Evolutionary conservation across 1,140 invertebrate genomes (phyloP).

Genomic region (Drosophila guanche): DNA sequence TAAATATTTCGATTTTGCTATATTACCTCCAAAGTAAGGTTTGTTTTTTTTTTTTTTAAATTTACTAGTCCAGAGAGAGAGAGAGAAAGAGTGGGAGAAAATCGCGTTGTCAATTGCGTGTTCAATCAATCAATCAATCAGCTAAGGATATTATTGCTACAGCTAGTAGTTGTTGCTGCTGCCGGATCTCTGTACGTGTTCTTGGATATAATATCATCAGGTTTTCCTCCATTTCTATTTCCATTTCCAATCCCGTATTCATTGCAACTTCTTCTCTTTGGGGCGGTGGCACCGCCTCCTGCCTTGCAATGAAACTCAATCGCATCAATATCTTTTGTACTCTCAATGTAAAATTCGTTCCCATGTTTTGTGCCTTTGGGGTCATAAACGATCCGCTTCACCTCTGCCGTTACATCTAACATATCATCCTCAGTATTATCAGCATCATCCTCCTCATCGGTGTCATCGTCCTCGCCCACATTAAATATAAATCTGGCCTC

Average conservation of each 20-base stretch:
- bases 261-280: slow-evolving; percentile 31
- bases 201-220: slow-evolving; percentile 24
- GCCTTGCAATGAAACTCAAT: slow-evolving; percentile 68
- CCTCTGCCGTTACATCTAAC: slow-evolving; percentile 18
- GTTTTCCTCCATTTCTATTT: no score
- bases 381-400: slow-evolving; percentile 54
- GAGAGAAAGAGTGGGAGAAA: slow-evolving; percentile 40
- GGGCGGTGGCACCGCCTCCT: neutral
- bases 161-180: slow-evolving; percentile 15
- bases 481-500: slow-evolving; percentile 72
- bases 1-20: slow-evolving; percentile 79
- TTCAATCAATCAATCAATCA: slow-evolving; percentile 48
- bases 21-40: slow-evolving; percentile 70
- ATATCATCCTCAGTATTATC: slow-evolving; percentile 53
- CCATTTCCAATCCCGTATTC: slow-evolving; percentile 16
- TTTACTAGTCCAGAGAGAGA: slow-evolving; percentile 77
- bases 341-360: slow-evolving; percentile 75
- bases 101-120: slow-evolving; percentile 18
- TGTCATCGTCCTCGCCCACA: slow-evolving; percentile 59
- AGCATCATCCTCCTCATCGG: slow-evolving; percentile 55
- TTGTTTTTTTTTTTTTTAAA: slow-evolving; percentile 40
- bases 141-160: slow-evolving; percentile 50
- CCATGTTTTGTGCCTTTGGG: slow-evolving; percentile 54
- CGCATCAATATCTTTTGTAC: slow-evolving; percentile 80
- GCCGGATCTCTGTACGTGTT: slow-evolving; percentile 27